Evolutionary conservation across 1,140 invertebrate species (phyloP), one percentile per base, ranked within the genome.

Genomic region (Lanistes nyassanus): DNA sequence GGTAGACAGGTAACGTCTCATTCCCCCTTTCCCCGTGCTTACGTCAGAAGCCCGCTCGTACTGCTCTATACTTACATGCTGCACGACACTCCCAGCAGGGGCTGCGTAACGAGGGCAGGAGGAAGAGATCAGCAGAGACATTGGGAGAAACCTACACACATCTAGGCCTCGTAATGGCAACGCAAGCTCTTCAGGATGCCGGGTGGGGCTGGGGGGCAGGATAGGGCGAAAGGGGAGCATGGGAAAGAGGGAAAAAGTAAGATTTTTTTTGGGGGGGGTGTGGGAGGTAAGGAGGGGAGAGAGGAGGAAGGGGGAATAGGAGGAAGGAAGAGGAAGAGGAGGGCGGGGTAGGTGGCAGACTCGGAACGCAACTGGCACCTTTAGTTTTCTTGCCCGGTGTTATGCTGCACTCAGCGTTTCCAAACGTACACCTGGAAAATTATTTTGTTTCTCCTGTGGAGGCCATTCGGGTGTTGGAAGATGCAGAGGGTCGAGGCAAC

Each of bases 331-430:
- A 55, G 65, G 56, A 9, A 67, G 74, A 75, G 51, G 64, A 66
- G 74, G 67, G 62, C 31, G 4, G 51, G 51, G 62, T 34, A 51
- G 56, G 62, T 1, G 74, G 67, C 16, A 67, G 42, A 67, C n/a
- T 67, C 37, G 67, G 62, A 21, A 58, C 66, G 26, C 21, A 64
- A 47, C n/a, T 69, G 7, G 58, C 21, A 19, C 26, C 23, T 58
- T 74, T 73, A 79, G 94, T 94, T 47, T 47, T 47, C 91, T 98
- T 98, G 77, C 96, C 95, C 0, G 96, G 97, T 7, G 96, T 97
- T 21, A 97, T 96, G 62, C 99, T 98, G 47, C 97, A 97, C 90
- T 98, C 42, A 98, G 70, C 97, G 96, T 94, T 99, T 98, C 89
- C 97, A 98, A 47, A 47, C 42, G 42, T 47, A 47, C 42, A 16